phyloP scores from a whole-genome alignment of 30 jellyfish, hydroid and myxozoan genomes.

The Aurelia aurita region DNA sequence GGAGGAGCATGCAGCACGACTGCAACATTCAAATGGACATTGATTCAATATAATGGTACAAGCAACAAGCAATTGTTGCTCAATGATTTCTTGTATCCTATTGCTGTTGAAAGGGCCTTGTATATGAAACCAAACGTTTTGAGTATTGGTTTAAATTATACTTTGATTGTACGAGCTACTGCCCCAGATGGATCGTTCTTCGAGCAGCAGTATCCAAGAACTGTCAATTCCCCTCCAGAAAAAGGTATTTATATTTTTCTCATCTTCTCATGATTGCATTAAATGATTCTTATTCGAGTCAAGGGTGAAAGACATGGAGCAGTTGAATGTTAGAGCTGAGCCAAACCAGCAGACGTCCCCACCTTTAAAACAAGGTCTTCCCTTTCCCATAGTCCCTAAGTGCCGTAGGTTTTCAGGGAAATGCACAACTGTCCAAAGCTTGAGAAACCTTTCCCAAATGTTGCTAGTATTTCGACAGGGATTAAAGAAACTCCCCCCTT shows the following conservation, averaged over 20 bases:
- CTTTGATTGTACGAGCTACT: conserved; percentile 30
- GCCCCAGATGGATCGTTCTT: conserved; percentile 55
- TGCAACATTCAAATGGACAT: conserved; percentile 57
- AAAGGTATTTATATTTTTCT: neutral
- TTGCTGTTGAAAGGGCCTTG: neutral
- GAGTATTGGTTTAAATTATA: conserved; percentile 14
- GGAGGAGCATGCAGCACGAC: conserved; percentile 49
- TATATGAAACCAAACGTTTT: conserved; percentile 55
- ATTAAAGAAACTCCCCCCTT: too few species aligned
- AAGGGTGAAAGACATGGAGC: too few species aligned
- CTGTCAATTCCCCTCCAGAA: conserved; percentile 30
- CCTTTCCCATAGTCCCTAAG: too few species aligned
- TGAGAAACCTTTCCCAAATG: too few species aligned
- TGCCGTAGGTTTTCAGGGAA: too few species aligned
- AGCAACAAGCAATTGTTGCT: neutral
- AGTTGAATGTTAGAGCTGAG: too few species aligned
- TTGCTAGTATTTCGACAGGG: too few species aligned
- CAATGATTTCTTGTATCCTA: conserved; percentile 15
- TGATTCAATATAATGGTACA: conserved; percentile 19
- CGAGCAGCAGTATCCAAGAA: conserved; percentile 5
- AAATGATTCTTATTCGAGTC: too few species aligned
- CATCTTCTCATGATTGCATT: neutral
- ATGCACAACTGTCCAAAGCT: too few species aligned
- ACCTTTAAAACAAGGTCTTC: too few species aligned
- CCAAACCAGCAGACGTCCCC: too few species aligned